Base-by-base conservation (phyloP, 2,797 vertebrate genomes). In the Tokudaia muenninki region DNA sequence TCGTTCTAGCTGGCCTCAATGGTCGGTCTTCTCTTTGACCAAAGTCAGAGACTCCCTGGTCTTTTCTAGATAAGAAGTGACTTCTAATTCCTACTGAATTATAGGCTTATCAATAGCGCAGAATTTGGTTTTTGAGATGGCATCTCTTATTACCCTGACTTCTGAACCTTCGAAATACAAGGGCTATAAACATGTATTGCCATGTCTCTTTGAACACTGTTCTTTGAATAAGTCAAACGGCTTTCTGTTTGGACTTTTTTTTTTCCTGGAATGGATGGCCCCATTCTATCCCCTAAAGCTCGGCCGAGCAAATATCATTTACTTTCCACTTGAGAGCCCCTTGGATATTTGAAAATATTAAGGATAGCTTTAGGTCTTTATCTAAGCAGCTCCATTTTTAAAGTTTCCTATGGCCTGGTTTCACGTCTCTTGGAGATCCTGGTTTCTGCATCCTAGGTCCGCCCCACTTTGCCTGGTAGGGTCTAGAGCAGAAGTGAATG, bases 41-140 rank as follows among this genome's bases (percentile, higher is more conserved):
- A 50, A 47, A 67, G n/a, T 21, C 29, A 37, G 26, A 72, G 17
- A 44, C 37, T 17, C 50, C 59, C 50, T 47, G 41, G n/a, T 34
- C 78, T 86, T 88, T 82, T 89, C 37, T 37, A 89, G 82, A 67
- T 14, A 80, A 44, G 34, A 94, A 63, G 57, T 47, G 24, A 92
- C 61, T 59, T 72, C 88, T 65, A 5, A 26, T 94, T 72, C 26
- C 47, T 59, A 17, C 13, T 82, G 63, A 61, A 61, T 61, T 61
- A 26, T 10, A 61, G 59, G 59, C 59, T 61, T 61, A 61, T 61
- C 59, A 24, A 59, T 61, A 61, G 59, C 3, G 9, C 59, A 61
- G 59, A 61, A 24, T 61, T 57, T 59, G 57, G 26, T 19, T 88
- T 59, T 74, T 16, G 2, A 47, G 13, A 50, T 61, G 11, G 21